Conservation (phyloP, 1,140 invertebrate species). For the Ceratitis capitata region DNA sequence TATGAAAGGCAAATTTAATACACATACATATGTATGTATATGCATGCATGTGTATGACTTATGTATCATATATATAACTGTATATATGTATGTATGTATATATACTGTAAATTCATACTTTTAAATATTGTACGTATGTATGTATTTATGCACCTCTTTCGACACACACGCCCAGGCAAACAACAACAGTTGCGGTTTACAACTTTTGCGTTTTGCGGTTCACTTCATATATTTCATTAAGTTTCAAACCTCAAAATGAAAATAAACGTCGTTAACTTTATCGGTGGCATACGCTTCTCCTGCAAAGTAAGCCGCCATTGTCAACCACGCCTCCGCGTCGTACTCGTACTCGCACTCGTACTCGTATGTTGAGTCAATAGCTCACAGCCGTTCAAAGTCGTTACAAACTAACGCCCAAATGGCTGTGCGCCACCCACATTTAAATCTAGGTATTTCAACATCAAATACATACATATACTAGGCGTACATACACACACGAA, state of each 20-base stretch:
- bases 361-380: constrained; percentile 13
- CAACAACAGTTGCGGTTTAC: not conserved
- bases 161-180: not conserved
- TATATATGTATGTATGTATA: not conserved
- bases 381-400: constrained; percentile 10
- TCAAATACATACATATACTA: no score
- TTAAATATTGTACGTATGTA: not conserved
- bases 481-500: no score
- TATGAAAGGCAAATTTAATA: no score
- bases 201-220: constrained; percentile 40
- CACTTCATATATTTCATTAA: constrained; percentile 46
- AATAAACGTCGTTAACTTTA: constrained; percentile 30
- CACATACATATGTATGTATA: not conserved
- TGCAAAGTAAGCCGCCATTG: not conserved
- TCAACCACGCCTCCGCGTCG: constrained; percentile 22
- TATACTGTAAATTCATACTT: not conserved
- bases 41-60: not conserved
- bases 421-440: not conserved
- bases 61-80: not conserved
- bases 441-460: no score
- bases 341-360: no score
- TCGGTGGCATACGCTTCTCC: not conserved
- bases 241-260: constrained; percentile 44
- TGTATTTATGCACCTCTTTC: not conserved
- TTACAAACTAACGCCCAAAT: not conserved